Base-by-base conservation (phyloP, 2,113 vertebrate genomes). In the Vulpes lagopus region DNA sequence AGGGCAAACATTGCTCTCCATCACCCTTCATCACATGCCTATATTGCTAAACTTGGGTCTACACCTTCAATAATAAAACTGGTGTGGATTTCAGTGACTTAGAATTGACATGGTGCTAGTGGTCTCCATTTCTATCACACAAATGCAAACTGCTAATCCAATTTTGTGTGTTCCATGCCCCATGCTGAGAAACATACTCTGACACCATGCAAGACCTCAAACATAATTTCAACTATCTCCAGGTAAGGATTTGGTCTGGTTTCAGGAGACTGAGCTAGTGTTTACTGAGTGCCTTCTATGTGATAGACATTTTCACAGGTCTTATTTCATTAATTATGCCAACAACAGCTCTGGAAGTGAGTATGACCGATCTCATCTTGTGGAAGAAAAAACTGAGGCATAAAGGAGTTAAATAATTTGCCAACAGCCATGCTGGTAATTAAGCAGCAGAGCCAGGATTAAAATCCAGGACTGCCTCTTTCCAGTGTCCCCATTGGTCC, bases 401-500 rank as follows among this genome's bases (percentile, higher is more conserved):
- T 10, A n/a, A 8, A 81, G 59, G 69, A 5, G 32, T 51, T 55
- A n/a, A 65, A 55, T 55, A 51, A 35, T 11, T 71, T 60, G 59
- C 53, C 89, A 78, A 4, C 8, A 0, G 30, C 27, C 51, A 6
- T 11, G 30, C 9, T 86, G 65, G 65, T 65, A 17, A 5, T 16
- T 35, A 11, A 65, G 25, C 10, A 60, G 20, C 23, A 55, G 38
- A 90, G n/a, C 12, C 25, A 6, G 74, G n/a, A 25, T 62, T 79
- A 16, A 25, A 64, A 32, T 38, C 4, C 10, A 74, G 23, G 60
- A 11, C 19, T 5, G 57, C 11, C 8, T 88, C 15, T 74, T 32
- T 17, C 82, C 53, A 17, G 0, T 27, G 4, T 38, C 15, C 30
- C 74, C 0, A 0, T 79, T 2, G 2, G 14, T 8, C 69, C 65